Conservation (phyloP, 2,797 vertebrate species). For the Sparus aurata region DNA sequence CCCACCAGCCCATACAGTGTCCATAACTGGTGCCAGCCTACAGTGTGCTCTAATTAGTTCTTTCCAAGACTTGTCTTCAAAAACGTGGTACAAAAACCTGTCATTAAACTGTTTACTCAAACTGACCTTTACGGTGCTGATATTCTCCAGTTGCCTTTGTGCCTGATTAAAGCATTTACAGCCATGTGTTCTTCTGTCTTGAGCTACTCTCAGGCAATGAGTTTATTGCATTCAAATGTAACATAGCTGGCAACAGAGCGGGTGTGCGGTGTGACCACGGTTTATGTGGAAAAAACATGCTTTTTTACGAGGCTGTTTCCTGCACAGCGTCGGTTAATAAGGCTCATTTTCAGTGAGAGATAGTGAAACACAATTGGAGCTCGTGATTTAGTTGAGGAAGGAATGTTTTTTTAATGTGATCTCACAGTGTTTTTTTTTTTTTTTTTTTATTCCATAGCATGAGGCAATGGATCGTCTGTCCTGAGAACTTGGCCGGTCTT, state of each 20-base stretch:
- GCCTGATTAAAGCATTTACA: constrained; percentile 63
- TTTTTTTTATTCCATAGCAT: constrained; percentile 43
- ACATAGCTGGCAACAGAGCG: constrained; percentile 57
- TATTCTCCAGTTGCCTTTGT: constrained; percentile 58
- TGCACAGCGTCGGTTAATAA: constrained; percentile 72
- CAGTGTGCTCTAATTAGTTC: constrained; percentile 45
- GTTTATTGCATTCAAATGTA: constrained; percentile 62
- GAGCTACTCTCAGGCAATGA: constrained; percentile 48
- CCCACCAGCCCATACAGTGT: constrained; percentile 21
- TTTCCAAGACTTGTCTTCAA: constrained; percentile 47
- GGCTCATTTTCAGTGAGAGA: constrained; percentile 79
- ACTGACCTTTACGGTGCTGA: constrained; percentile 68
- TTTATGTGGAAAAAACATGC: constrained; percentile 82
- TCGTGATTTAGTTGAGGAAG: constrained; percentile 63
- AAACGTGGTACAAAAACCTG: constrained; percentile 9
- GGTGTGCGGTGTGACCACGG: constrained; percentile 58
- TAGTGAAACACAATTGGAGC: constrained; percentile 71
- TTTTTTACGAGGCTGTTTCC: constrained; percentile 76
- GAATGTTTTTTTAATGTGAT: constrained; percentile 61
- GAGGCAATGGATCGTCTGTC: constrained; percentile 64
- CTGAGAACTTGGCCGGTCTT: constrained; percentile 52
- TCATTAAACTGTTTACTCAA: constrained; percentile 74
- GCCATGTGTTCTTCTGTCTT: constrained; percentile 52
- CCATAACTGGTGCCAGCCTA: constrained; percentile 38
- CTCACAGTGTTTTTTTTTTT: constrained; percentile 57